phyloP scores from a whole-genome alignment of 1,140 invertebrate species.

The Thaumetopoea pityocampa region DNA sequence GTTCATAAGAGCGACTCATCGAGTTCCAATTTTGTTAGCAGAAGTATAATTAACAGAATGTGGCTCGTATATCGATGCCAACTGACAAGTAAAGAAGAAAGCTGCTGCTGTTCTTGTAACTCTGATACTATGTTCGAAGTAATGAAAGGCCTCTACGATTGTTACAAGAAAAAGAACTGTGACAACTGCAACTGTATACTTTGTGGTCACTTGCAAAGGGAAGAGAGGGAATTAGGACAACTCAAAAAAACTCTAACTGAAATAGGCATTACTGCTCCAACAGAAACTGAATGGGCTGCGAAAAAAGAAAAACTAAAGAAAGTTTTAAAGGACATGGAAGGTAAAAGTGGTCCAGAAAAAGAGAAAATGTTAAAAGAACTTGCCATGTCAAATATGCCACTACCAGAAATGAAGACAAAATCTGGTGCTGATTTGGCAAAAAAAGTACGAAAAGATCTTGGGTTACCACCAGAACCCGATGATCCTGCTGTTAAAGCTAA shows the following conservation, averaged over 20 bases:
- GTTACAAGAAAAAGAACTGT: slow-evolving; percentile 58
- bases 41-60: too few relatives aligned
- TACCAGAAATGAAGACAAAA: slow-evolving; percentile 26
- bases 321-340: slow-evolving; percentile 31
- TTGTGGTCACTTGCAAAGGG: slow-evolving; percentile 39
- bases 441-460: slow-evolving; percentile 24
- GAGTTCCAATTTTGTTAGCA: too few relatives aligned
- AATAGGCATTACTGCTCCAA: slow-evolving; percentile 15
- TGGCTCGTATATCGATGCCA: slow-evolving; percentile 52
- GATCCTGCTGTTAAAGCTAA: slow-evolving; percentile 14
- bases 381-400: slow-evolving; percentile 23
- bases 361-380: slow-evolving; percentile 31
- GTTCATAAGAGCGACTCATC: too few relatives aligned
- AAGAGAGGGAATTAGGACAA: slow-evolving; percentile 27
- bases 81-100: slow-evolving; percentile 36
- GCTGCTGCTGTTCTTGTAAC: slow-evolving; percentile 51
- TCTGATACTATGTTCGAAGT: slow-evolving; percentile 60
- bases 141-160: slow-evolving; percentile 56
- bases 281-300: slow-evolving; percentile 15
- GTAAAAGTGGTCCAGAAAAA: slow-evolving; percentile 26
- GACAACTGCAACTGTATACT: slow-evolving; percentile 52
- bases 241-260: slow-evolving; percentile 21
- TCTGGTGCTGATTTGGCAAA: slow-evolving; percentile 27
- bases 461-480: slow-evolving; percentile 26
- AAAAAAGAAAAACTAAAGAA: slow-evolving; percentile 26